These are phyloP conservation scores for Antedon mediterranea DNA, from an alignment of 53 echinoderm and acorn worm species.

Conservation along the genomic window DNA sequence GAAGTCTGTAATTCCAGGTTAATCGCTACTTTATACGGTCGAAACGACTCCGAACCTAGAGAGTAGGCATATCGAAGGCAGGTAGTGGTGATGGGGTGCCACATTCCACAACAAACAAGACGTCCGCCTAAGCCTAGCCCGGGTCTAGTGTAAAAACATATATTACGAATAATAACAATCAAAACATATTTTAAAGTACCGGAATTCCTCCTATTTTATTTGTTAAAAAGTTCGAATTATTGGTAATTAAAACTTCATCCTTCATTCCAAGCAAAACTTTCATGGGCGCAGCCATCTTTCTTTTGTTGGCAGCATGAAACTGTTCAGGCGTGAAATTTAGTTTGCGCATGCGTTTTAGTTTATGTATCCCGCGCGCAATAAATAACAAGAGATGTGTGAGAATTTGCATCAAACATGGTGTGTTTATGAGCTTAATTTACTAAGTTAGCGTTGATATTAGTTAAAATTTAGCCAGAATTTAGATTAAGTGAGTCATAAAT, in stretches of 20 bases:
- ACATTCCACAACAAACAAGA: too few relatives aligned
- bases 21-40: too few relatives aligned
- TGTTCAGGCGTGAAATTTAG: background rate
- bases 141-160: too few relatives aligned
- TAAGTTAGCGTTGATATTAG: background rate
- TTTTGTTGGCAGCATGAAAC: background rate
- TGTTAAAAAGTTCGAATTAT: conserved; percentile 11
- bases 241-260: conserved; percentile 4
- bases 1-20: too few relatives aligned
- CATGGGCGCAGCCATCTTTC: conserved; percentile 21
- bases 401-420: background rate
- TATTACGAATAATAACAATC: too few relatives aligned
- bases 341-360: too few relatives aligned
- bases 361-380: background rate
- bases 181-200: conserved; percentile 31
- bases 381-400: background rate
- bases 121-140: too few relatives aligned
- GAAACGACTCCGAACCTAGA: too few relatives aligned
- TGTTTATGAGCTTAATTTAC: background rate
- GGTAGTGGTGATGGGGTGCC: too few relatives aligned
- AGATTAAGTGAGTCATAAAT: background rate
- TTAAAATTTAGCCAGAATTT: background rate
- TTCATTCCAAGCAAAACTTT: conserved; percentile 10
- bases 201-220: conserved; percentile 55
- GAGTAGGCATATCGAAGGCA: too few relatives aligned